phyloP scores from a whole-genome alignment of 2,888 invertebrate species.

The Heteromyza rotundicornis region DNA sequence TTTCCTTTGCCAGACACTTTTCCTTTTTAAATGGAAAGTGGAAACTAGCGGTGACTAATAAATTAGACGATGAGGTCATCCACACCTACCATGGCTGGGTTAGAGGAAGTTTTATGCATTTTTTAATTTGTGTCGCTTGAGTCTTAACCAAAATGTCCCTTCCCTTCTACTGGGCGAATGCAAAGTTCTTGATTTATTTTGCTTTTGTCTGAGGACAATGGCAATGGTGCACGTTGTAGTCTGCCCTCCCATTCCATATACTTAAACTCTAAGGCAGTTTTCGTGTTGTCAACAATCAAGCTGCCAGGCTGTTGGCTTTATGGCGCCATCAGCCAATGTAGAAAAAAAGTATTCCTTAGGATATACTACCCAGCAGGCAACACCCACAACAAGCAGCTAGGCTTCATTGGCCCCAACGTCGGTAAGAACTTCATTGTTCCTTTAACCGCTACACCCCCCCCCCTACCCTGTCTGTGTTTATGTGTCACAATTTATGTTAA shows the following conservation, averaged over 20 bases:
- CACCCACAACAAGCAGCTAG: no score
- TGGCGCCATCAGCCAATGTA: neutral
- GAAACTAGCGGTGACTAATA: no score
- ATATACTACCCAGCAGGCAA: no score
- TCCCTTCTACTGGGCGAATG: no score
- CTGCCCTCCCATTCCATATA: neutral
- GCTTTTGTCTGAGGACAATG: neutral
- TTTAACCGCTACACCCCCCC: neutral
- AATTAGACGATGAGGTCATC: no score
- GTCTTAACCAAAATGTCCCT: no score
- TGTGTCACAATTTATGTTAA: conserved; percentile 15
- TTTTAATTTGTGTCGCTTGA: no score
- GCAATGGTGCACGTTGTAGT: neutral
- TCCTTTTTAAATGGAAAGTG: neutral
- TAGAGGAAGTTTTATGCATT: no score
- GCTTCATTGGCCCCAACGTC: no score
- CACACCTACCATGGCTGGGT: no score
- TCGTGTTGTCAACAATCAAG: neutral
- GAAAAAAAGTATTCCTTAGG: no score
- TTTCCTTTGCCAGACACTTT: neutral
- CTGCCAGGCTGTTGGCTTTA: neutral
- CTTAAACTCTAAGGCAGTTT: neutral
- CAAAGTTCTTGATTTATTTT: neutral
- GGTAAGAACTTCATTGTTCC: no score
- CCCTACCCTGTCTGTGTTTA: conserved; percentile 9